phyloP scores from a whole-genome alignment of 2,797 vertebrate genomes.

The Buphagus erythrorhynchus region DNA sequence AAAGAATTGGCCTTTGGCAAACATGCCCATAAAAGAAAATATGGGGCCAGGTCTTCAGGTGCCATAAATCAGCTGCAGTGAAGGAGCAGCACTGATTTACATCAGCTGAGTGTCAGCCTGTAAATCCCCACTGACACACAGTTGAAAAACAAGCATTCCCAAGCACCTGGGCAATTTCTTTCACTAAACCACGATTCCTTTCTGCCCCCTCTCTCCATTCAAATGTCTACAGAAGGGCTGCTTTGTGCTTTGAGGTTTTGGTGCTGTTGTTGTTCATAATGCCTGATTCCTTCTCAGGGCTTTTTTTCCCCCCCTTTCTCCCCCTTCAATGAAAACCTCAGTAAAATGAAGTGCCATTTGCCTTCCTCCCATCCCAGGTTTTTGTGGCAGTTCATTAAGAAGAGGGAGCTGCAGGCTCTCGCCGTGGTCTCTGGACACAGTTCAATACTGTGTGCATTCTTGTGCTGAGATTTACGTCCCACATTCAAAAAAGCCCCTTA shows the following conservation, averaged over 20 bases:
- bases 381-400: slow-evolving; percentile 60
- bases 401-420: slow-evolving; percentile 5
- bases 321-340: neutral
- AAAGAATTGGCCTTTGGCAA: slow-evolving; percentile 11
- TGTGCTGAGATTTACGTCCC: slow-evolving; percentile 58
- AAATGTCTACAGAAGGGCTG: neutral
- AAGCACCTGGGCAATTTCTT: slow-evolving; percentile 47
- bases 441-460: slow-evolving; percentile 51
- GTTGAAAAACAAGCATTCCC: slow-evolving; percentile 47
- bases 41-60: slow-evolving; percentile 16
- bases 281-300: neutral
- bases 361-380: slow-evolving; percentile 14
- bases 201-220: neutral
- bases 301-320: neutral
- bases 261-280: slow-evolving; percentile 17
- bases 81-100: slow-evolving; percentile 51
- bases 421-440: slow-evolving; percentile 8
- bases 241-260: slow-evolving; percentile 50
- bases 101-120: slow-evolving; percentile 35
- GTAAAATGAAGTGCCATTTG: slow-evolving; percentile 8
- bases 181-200: neutral
- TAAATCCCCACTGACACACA: slow-evolving; percentile 3
- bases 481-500: slow-evolving; percentile 53
- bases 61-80: slow-evolving; percentile 34
- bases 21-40: neutral